Evolutionary conservation across 2,797 vertebrate species (phyloP).

Genomic region (Ispidina picta): DNA sequence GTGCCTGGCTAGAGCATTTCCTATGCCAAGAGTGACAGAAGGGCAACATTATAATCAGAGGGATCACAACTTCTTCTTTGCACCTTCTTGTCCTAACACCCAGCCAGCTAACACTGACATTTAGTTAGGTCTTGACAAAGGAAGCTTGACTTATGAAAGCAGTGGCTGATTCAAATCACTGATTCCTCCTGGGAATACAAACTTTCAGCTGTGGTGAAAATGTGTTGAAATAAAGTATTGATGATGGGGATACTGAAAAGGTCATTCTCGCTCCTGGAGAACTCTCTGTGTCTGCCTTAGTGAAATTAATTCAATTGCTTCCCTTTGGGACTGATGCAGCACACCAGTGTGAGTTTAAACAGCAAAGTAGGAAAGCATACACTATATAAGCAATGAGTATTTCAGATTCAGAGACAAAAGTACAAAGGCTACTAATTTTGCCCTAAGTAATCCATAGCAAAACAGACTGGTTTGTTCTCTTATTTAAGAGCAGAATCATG

Average conservation of each 20-base stretch:
- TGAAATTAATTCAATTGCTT: conserved; percentile 62
- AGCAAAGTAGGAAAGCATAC: conserved; percentile 13
- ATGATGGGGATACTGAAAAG: conserved; percentile 53
- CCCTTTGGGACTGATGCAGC: not conserved
- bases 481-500: not conserved
- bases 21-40: not conserved
- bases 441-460: not conserved
- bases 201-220: conserved; percentile 51
- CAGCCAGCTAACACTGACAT: conserved; percentile 33
- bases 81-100: conserved; percentile 7
- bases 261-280: conserved; percentile 45
- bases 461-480: not conserved
- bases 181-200: conserved; percentile 30
- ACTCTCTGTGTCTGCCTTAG: conserved; percentile 24
- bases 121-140: conserved; percentile 43
- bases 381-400: not conserved
- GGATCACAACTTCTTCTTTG: not conserved
- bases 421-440: not conserved
- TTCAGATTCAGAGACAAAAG: not conserved
- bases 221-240: conserved; percentile 64
- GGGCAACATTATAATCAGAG: not conserved
- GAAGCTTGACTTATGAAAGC: not conserved
- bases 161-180: conserved; percentile 19
- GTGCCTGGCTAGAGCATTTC: not conserved
- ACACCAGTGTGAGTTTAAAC: conserved; percentile 33